phyloP scores from a whole-genome alignment of 1,140 invertebrate genomes.

The Rhynchophorus ferrugineus region DNA sequence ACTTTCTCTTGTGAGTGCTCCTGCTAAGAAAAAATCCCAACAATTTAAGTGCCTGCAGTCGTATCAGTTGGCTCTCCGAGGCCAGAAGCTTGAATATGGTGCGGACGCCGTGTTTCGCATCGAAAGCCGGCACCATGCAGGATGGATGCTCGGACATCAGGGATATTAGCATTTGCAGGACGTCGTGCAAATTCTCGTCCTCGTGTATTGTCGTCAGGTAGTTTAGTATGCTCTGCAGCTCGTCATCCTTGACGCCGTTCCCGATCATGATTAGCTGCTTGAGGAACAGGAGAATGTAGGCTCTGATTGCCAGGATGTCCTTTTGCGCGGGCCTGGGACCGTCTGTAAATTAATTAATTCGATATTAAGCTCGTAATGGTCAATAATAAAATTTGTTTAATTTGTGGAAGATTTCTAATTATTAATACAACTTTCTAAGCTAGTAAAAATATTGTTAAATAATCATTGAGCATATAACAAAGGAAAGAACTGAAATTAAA shows the following conservation, averaged over 20 bases:
- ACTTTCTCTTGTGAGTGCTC: constrained; percentile 95
- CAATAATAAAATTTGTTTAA: no score
- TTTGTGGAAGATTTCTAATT: no score
- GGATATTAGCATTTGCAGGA: constrained; percentile 92
- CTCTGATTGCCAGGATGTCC: constrained; percentile 87
- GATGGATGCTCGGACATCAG: constrained; percentile 97
- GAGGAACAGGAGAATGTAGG: constrained; percentile 91
- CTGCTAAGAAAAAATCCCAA: constrained; percentile 91
- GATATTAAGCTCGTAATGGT: no score
- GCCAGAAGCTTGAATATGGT: constrained; percentile 95
- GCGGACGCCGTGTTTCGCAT: constrained; percentile 91
- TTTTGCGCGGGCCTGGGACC: constrained; percentile 88
- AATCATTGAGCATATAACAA: no score
- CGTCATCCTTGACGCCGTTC: constrained; percentile 95
- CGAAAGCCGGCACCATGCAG: constrained; percentile 97
- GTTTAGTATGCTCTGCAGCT: constrained; percentile 96
- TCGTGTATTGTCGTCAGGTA: constrained; percentile 96
- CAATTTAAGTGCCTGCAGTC: constrained; percentile 91
- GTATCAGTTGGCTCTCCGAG: constrained; percentile 90
- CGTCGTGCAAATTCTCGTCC: constrained; percentile 98
- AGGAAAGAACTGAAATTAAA: no score
- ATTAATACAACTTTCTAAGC: no score
- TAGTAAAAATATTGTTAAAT: no score
- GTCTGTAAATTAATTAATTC: constrained; percentile 53
- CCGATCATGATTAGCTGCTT: constrained; percentile 96